phyloP scores from a whole-genome alignment of 2,797 vertebrate genomes.

The Mus spretus region DNA sequence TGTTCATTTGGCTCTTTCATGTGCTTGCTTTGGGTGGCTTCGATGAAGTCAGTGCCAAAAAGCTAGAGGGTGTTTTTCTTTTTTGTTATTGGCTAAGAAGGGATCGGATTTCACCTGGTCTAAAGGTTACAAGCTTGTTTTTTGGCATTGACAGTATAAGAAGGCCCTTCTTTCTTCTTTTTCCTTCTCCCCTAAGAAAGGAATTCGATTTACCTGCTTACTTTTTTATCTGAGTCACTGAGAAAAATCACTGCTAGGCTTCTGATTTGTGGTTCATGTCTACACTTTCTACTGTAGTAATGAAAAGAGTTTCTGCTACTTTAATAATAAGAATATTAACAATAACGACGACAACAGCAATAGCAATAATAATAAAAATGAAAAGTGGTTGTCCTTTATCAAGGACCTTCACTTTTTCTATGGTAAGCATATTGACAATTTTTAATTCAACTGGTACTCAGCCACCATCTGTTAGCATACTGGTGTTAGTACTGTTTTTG shows the following conservation, averaged over 20 bases:
- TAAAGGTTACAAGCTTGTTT: conserved; percentile 74
- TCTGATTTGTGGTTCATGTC: conserved; percentile 51
- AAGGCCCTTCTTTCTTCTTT: neutral
- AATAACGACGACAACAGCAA: neutral
- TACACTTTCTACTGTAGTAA: conserved; percentile 47
- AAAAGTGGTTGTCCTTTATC: conserved; percentile 10
- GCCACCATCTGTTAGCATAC: neutral
- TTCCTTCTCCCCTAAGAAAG: neutral
- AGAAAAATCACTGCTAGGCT: conserved; percentile 37
- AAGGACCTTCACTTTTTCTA: conserved; percentile 28
- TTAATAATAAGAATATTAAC: conserved; percentile 20
- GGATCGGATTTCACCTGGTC: conserved; percentile 75
- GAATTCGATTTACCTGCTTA: neutral
- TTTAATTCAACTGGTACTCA: neutral
- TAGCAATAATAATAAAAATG: neutral
- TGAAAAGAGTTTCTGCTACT: conserved; percentile 48
- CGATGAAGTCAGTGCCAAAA: conserved; percentile 63
- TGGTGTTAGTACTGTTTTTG: conserved; percentile 48
- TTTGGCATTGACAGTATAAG: conserved; percentile 61
- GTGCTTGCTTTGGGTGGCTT: conserved; percentile 75
- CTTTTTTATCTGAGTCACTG: conserved; percentile 49
- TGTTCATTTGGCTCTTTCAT: conserved; percentile 71
- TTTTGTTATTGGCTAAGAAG: conserved; percentile 77
- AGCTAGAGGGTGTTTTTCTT: conserved; percentile 53
- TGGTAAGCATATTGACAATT: conserved; percentile 29